These are phyloP conservation scores for Entomyzon cyanotis DNA, from an alignment of 2,113 vertebrate genomes.

Conservation along the genomic window DNA sequence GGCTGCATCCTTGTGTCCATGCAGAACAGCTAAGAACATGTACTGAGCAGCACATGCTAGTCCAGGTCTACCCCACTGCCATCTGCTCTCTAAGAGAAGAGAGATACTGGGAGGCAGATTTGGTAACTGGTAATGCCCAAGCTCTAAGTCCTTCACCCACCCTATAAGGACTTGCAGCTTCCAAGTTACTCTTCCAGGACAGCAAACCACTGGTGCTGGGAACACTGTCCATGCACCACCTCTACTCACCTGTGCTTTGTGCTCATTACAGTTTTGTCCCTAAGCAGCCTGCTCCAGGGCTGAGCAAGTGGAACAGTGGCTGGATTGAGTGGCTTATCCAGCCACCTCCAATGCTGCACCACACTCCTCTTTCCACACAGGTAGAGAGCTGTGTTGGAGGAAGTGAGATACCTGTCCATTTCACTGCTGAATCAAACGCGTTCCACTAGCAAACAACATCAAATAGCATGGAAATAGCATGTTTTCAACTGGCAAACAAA, in stretches of 20 bases:
- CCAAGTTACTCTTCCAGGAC: neutral
- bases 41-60: neutral
- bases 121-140: neutral
- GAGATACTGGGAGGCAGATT: neutral
- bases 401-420: neutral
- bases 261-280: neutral
- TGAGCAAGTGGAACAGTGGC: neutral
- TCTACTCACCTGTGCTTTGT: neutral
- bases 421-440: neutral
- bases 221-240: neutral
- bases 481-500: conserved; percentile 12
- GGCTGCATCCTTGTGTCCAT: neutral
- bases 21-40: neutral
- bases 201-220: neutral
- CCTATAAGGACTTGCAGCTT: neutral
- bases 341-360: neutral
- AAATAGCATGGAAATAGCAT: neutral
- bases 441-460: neutral
- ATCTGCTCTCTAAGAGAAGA: neutral
- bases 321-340: neutral
- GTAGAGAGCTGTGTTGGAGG: neutral
- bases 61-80: neutral
- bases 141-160: neutral
- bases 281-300: neutral
- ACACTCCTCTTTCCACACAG: accelerated